phyloP scores from a whole-genome alignment of 2,797 vertebrate genomes.

The Cuculus canorus region DNA sequence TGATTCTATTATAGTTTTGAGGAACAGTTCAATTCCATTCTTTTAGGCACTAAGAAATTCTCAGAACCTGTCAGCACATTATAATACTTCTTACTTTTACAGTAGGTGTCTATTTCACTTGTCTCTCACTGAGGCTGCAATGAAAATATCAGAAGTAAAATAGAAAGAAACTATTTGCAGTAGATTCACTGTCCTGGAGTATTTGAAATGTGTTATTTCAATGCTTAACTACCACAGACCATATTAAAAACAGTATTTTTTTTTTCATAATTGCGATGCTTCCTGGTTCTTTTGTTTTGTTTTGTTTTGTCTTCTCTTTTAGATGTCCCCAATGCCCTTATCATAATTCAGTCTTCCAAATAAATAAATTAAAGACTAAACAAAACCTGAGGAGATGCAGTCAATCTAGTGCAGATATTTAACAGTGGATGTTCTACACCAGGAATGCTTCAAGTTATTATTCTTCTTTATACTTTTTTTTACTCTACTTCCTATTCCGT shows the following conservation, averaged over 20 bases:
- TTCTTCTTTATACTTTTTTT: not conserved
- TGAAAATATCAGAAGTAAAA: not conserved
- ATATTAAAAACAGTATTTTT: too few relatives aligned
- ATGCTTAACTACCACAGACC: not conserved
- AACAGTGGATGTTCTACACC: not conserved
- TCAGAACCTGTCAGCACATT: not conserved
- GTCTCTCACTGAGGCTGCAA: not conserved
- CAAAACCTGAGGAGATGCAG: not conserved
- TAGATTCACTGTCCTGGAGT: not conserved
- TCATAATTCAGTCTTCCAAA: not conserved
- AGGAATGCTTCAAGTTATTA: not conserved
- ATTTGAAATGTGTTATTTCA: not conserved
- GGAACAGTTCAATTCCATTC: not conserved
- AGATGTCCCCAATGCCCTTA: not conserved
- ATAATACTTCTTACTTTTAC: not conserved
- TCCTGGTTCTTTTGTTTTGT: not conserved
- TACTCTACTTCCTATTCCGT: not conserved
- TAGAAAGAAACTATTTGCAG: fast-evolving
- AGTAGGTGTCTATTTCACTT: not conserved
- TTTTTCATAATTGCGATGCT: too few relatives aligned
- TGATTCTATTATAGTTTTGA: not conserved
- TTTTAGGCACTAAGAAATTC: not conserved
- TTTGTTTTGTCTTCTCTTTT: not conserved
- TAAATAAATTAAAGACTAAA: not conserved
- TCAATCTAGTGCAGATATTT: not conserved